A percentile compares a stretch with the other conserved stretches of the same genome.
Evolutionary conservation across 2,113 vertebrate genomes (phyloP).

Genomic region (Pachypanchax playfairii): DNA sequence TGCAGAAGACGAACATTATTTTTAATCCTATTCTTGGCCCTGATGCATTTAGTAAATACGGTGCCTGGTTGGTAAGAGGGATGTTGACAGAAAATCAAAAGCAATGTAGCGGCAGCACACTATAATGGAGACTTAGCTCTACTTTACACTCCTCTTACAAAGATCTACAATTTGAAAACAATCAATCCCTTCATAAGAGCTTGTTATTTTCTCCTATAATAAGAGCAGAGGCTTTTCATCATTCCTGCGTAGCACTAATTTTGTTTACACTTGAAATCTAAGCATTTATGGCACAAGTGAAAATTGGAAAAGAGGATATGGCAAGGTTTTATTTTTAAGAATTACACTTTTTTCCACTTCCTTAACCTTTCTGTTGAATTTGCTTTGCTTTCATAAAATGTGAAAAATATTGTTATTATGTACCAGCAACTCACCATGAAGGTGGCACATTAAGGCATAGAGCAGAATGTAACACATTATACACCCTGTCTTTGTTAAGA

Average conservation of each 20-base stretch:
- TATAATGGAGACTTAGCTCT: conserved; percentile 82
- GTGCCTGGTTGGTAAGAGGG: conserved; percentile 75
- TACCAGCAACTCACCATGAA: conserved; percentile 40
- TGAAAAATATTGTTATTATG: conserved; percentile 40
- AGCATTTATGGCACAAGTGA: conserved; percentile 56
- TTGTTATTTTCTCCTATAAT: conserved; percentile 81
- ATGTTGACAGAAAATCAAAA: conserved; percentile 85
- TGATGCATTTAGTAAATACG: conserved; percentile 77
- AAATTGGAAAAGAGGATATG: conserved; percentile 43
- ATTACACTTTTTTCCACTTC: conserved; percentile 42
- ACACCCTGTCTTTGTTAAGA: conserved; percentile 38
- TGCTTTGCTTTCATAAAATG: conserved; percentile 49
- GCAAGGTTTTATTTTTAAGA: conserved; percentile 52
- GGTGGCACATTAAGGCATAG: conserved; percentile 47
- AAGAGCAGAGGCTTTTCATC: conserved; percentile 76
- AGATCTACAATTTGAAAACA: conserved; percentile 81
- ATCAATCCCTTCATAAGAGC: conserved; percentile 82
- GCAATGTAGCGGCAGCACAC: conserved; percentile 71
- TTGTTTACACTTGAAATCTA: conserved; percentile 69
- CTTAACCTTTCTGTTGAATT: conserved; percentile 45
- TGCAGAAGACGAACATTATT: conserved; percentile 71
- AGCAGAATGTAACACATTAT: conserved; percentile 21
- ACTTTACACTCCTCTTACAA: conserved; percentile 82
- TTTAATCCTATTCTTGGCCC: conserved; percentile 74
- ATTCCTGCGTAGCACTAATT: conserved; percentile 65